These are phyloP conservation scores for Podiceps cristatus DNA, from an alignment of 2,113 vertebrate species.

Conservation along the genomic window DNA sequence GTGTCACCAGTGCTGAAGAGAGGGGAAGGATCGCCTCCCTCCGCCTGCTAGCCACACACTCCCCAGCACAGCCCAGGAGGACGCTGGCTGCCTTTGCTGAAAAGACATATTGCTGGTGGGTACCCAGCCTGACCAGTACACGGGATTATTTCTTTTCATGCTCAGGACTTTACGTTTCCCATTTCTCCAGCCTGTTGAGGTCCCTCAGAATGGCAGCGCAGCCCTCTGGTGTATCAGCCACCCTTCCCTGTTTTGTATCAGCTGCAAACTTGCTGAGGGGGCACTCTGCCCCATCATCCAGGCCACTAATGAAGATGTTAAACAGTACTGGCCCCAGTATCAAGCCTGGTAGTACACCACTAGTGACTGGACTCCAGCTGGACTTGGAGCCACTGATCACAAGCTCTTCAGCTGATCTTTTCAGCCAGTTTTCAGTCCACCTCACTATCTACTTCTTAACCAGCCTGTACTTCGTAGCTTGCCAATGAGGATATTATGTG, in stretches of 20 bases:
- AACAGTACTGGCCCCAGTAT: background rate
- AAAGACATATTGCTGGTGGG: rapidly evolving
- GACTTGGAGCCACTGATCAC: background rate
- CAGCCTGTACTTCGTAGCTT: background rate
- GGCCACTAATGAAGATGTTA: background rate
- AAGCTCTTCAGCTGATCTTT: background rate
- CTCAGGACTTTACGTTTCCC: background rate
- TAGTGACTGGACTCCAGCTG: background rate
- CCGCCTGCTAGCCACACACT: background rate
- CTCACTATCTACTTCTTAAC: background rate
- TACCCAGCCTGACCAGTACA: background rate
- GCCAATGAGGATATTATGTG: background rate
- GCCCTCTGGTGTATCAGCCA: background rate
- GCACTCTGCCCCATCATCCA: background rate
- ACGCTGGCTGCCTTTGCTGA: background rate
- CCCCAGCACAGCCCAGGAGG: background rate
- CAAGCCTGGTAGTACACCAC: background rate
- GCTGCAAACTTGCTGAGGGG: background rate
- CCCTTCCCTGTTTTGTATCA: background rate
- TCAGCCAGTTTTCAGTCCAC: background rate
- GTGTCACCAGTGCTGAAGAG: background rate
- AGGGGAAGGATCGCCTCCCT: background rate
- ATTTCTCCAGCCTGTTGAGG: background rate
- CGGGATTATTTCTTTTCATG: rapidly evolving
- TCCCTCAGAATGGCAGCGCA: background rate